Conservation (phyloP, 2,888 invertebrate species). For the Philereme vetulata region DNA sequence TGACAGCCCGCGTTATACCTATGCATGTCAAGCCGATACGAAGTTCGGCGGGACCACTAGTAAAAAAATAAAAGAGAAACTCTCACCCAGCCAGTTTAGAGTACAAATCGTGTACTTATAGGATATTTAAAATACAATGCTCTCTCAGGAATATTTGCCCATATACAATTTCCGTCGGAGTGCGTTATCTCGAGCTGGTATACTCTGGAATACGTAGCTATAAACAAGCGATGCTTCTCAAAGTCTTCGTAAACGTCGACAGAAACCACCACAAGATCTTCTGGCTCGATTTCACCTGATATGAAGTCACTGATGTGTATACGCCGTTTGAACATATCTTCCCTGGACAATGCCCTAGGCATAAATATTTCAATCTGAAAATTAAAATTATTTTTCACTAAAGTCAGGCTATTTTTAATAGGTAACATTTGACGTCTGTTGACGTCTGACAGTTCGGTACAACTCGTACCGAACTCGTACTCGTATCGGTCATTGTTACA, state of each 20-base stretch:
- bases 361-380: conserved; percentile 46
- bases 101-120: neutral
- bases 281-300: conserved; percentile 14
- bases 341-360: conserved; percentile 4
- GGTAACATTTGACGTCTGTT: too few species aligned
- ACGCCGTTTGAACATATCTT: conserved; percentile 13
- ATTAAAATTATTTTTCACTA: neutral
- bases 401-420: too few species aligned
- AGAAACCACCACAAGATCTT: conserved; percentile 22
- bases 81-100: too few species aligned
- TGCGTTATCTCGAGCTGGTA: conserved; percentile 37
- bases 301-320: conserved; percentile 20
- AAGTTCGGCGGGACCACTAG: too few species aligned
- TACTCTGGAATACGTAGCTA: conserved; percentile 31
- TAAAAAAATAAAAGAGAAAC: too few species aligned
- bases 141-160: conserved; percentile 6
- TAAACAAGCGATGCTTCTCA: conserved; percentile 31
- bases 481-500: too few species aligned
- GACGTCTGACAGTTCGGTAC: too few species aligned
- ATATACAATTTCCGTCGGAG: conserved; percentile 15
- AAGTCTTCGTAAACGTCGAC: conserved; percentile 40
- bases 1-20: too few species aligned
- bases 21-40: too few species aligned
- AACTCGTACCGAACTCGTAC: too few species aligned
- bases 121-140: conserved; percentile 2